Base-by-base conservation (phyloP, 1,140 invertebrate genomes). In the Dicyema japonicum region DNA sequence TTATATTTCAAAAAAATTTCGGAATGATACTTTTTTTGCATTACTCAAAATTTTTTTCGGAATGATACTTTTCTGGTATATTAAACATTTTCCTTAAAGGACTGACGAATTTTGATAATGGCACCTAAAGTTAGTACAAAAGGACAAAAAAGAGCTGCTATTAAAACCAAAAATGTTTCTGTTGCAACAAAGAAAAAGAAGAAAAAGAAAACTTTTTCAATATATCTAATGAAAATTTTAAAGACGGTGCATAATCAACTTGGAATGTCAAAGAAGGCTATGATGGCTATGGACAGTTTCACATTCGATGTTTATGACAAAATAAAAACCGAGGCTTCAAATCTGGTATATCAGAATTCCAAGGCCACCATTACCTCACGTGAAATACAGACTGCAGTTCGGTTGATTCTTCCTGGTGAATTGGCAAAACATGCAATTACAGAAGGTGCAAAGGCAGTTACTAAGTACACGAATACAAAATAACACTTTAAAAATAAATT, bases 191-290 rank as follows among this genome's bases (percentile, higher is more conserved):
- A 5, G 6, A 33, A 22, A 24, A 36, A 33, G 26, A 37, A 23
- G 44, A 58, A 58, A 50, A 64, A 62, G 50, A 59, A 67, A 38
- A 60, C 52, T 30, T 69, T 66, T 51, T 57, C 58, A 0, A 61
- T 63, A 28, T 67, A 67, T 44, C 54, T 65, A n/a, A 64, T 62
- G 46, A 67, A 66, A 37, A 53, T 69, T 9, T 37, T 69, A 38
- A 63, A 65, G 36, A 61, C 65, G 40, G 63, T 66, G 47, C 65
- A 65, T 41, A 62, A 61, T 2, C 57, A 63, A 37, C 65, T 60
- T 30, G 62, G 64, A 18, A 60, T 67, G 19, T 64, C 61, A 12
- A 37, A 35, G 35, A 46, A 45, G 27, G 43, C 43, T 21, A 47
- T 47, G 45, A 39, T 36, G 14, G 43, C 44, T 23, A 47, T 48